A percentile compares a stretch with the other conserved stretches of the same genome.
These are phyloP conservation scores for Dicyrtoma fusca DNA, from an alignment of 2,888 invertebrate species.

Conservation along the genomic window DNA sequence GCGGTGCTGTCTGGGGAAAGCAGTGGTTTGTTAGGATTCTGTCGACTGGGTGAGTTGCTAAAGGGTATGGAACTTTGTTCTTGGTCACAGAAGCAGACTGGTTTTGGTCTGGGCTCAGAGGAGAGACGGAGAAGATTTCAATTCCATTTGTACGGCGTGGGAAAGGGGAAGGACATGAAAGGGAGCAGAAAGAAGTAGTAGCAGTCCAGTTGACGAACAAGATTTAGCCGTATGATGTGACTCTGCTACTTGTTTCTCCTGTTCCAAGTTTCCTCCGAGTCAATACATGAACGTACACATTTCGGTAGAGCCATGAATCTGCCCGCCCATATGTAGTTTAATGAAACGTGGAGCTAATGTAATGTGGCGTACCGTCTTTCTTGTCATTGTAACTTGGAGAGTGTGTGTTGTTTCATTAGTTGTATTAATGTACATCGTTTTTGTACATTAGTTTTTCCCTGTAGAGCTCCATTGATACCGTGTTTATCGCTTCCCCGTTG, in stretches of 20 bases:
- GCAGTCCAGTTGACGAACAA: slow-evolving; percentile 4
- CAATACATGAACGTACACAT: neutral
- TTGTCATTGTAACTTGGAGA: too few species aligned
- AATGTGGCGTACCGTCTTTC: too few species aligned
- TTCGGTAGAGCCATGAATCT: neutral
- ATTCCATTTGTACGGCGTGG: slow-evolving; percentile 19
- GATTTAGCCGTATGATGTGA: slow-evolving; percentile 25
- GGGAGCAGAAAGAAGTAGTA: neutral
- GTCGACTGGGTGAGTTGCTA: too few species aligned
- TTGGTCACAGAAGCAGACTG: too few species aligned
- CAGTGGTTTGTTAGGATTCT: too few species aligned
- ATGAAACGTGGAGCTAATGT: slow-evolving; percentile 13
- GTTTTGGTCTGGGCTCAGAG: too few species aligned
- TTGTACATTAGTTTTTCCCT: too few species aligned
- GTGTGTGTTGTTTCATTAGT: too few species aligned
- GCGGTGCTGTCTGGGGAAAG: too few species aligned
- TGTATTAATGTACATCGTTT: too few species aligned
- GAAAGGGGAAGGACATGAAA: slow-evolving; percentile 17
- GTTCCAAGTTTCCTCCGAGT: neutral
- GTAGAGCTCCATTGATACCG: slow-evolving; percentile 19
- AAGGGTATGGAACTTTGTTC: too few species aligned
- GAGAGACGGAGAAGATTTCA: slow-evolving; percentile 13
- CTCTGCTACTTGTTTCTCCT: neutral
- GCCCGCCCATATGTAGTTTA: neutral
- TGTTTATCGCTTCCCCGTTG: slow-evolving; percentile 42